Evolutionary conservation across 2,888 invertebrate species (phyloP).

Genomic region (Dicyrtoma fusca): DNA sequence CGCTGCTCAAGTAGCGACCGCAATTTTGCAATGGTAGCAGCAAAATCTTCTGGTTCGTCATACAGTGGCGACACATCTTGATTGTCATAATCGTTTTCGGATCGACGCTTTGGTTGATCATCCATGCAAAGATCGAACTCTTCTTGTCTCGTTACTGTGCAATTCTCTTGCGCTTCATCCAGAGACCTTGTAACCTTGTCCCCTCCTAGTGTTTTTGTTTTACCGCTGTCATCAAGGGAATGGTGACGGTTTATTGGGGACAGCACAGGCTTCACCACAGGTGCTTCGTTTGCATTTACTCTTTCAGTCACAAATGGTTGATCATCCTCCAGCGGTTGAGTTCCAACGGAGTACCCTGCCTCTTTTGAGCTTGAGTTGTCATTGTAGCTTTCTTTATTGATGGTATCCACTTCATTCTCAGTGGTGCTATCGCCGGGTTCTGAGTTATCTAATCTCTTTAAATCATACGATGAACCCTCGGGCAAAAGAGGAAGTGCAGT

Average conservation of each 20-base stretch:
- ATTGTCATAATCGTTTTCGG: constrained; percentile 11
- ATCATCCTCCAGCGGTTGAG: background rate
- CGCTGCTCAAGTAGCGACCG: constrained; percentile 68
- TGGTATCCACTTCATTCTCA: background rate
- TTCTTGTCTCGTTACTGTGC: constrained; percentile 31
- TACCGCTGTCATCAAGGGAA: constrained; percentile 49
- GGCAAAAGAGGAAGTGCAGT: constrained; percentile 54
- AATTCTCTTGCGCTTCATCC: constrained; percentile 38
- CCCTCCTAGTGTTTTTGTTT: constrained; percentile 36
- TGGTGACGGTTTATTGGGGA: constrained; percentile 40
- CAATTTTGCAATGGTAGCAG: constrained; percentile 72
- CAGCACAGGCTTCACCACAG: background rate
- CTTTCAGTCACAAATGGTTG: background rate
- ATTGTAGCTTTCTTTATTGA: constrained; percentile 6
- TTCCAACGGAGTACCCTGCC: background rate
- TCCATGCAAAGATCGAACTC: constrained; percentile 35
- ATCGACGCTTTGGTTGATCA: constrained; percentile 4
- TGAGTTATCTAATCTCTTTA: constrained; percentile 16
- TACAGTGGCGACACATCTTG: constrained; percentile 66
- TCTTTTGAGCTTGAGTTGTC: constrained; percentile 9
- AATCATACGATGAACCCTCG: constrained; percentile 36
- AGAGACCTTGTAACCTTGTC: constrained; percentile 39
- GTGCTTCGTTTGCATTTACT: background rate
- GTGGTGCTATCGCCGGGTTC: background rate
- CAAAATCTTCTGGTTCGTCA: constrained; percentile 73